Base-by-base conservation (phyloP, 2,113 vertebrate species). In the Gymnorhina tibicen region DNA sequence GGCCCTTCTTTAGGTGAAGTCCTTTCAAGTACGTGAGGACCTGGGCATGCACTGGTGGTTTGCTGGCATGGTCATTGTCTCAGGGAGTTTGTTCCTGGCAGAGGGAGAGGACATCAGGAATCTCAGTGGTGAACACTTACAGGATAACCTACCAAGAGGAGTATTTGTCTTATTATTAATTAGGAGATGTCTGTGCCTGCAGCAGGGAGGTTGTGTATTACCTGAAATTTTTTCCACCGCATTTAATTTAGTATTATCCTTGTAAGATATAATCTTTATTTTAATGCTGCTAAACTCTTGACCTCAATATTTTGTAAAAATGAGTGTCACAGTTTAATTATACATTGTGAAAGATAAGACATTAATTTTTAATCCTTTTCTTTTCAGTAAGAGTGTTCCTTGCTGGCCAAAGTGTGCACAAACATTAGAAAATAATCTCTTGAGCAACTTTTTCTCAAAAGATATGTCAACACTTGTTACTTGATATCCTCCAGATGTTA, bases 361-460 rank as follows among this genome's bases (percentile, higher is more conserved):
- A 72, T 46, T 84, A 6, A 23, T 77, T 94, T 87, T 93, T 42
- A 69, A 39, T 66, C 7, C 28, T 68, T 81, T 80, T 75, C 10
- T 66, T 81, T 87, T 76, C 12, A 22, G 44, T 81, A 70, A 74
- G 58, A 67, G 22, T 53, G 13, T 78, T 93, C 20, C 62, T 90
- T 77, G 32, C 17, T 95, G 68, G 28, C 73, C 22, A 37, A 46
- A 78, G 68, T 42, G 27, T 46, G 23, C 41, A 74, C 27, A 46
- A 96, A 56, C 28, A 69, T 93, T 69, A 81, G 70, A 91, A 94
- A 78, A 95, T 68, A 91, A 87, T 94, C 41, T 87, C 60, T 55
- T 44, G 30, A 66, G 79, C 42, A 67, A 68, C 16, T 12, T 24
- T 64, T 95, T 86, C 69, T 85, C 86, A 82, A 56, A 91, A 80